A percentile compares a stretch with the other conserved stretches of the same genome.
phyloP scores from a whole-genome alignment of 1,140 invertebrate species.

The Nasonia vitripennis region DNA sequence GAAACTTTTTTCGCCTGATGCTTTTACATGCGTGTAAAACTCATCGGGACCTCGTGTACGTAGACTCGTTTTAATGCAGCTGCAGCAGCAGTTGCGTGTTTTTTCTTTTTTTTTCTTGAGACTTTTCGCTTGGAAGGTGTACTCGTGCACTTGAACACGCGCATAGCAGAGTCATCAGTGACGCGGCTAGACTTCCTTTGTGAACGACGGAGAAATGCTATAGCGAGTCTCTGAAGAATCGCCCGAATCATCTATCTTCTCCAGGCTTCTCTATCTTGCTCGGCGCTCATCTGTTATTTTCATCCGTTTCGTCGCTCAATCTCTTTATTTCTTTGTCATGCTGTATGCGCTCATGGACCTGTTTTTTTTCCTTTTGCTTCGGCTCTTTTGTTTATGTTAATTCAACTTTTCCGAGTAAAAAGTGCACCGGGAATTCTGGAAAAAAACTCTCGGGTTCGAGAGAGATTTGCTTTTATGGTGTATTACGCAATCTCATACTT shows the following conservation, averaged over 20 bases:
- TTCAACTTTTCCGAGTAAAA: background rate
- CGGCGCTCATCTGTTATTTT: background rate
- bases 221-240: background rate
- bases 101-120: background rate
- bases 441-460: background rate
- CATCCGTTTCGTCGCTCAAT: constrained; percentile 2
- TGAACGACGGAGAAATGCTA: background rate
- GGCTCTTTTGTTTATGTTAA: background rate
- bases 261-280: background rate
- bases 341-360: background rate
- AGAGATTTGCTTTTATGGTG: background rate
- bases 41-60: background rate
- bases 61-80: background rate
- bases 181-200: background rate
- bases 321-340: background rate
- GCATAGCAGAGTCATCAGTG: background rate
- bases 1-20: background rate
- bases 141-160: constrained; percentile 15
- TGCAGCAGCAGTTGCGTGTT: background rate
- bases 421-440: background rate
- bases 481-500: too few species aligned
- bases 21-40: background rate
- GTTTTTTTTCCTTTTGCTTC: background rate
- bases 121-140: background rate
- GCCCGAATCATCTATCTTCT: constrained; percentile 29